phyloP scores from a whole-genome alignment of 2,113 vertebrate genomes.

The Cygnus atratus region DNA sequence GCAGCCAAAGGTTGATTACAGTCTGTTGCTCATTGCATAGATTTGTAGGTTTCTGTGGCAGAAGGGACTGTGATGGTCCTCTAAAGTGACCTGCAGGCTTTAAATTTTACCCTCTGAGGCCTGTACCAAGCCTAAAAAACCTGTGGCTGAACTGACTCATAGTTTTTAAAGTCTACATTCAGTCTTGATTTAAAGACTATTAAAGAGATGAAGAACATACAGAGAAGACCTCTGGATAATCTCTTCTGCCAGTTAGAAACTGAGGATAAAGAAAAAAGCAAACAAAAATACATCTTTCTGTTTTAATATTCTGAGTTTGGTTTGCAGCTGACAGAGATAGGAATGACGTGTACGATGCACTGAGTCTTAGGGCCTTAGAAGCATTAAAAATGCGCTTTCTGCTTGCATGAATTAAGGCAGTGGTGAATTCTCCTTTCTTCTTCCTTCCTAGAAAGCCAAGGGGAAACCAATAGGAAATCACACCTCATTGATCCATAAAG shows the following conservation, averaged over 20 bases:
- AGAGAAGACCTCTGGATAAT: neutral
- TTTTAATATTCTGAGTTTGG: neutral
- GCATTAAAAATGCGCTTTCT: neutral
- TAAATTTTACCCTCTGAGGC: neutral
- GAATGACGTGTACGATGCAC: neutral
- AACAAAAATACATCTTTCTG: neutral
- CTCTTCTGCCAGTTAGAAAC: neutral
- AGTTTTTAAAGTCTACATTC: neutral
- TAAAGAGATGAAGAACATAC: neutral
- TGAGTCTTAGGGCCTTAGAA: neutral
- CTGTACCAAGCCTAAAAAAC: neutral
- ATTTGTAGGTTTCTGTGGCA: neutral
- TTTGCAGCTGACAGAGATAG: neutral
- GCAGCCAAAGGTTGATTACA: neutral
- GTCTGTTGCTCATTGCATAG: neutral
- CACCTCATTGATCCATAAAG: neutral
- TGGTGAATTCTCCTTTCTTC: neutral
- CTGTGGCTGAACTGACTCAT: neutral
- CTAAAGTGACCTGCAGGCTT: neutral
- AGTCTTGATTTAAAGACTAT: neutral
- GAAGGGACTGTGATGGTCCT: neutral
- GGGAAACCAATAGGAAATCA: neutral
- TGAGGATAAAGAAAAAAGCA: neutral
- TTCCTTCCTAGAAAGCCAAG: neutral
- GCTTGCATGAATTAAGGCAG: neutral